Conservation (phyloP, 1,140 invertebrate genomes). For the Drosophila orosa region DNA sequence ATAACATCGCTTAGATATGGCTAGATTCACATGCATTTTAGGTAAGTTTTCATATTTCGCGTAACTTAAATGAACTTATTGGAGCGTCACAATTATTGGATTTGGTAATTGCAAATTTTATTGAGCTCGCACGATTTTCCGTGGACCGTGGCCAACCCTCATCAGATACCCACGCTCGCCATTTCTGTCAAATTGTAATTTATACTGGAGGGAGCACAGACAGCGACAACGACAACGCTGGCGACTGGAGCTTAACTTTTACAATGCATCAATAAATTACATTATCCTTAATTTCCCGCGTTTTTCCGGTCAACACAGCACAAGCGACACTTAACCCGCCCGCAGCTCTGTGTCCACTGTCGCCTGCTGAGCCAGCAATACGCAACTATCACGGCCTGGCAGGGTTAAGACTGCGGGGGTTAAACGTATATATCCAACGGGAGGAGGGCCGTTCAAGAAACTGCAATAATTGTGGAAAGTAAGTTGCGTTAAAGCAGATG, state of each 20-base stretch:
- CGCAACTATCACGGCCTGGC: slow-evolving; percentile 2
- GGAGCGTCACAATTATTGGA: slow-evolving; percentile 6
- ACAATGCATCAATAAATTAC: slow-evolving; percentile 81
- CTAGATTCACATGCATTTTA: no score
- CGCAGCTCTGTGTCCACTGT: slow-evolving; percentile 46
- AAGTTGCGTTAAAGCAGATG: slow-evolving; percentile 42
- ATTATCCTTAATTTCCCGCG: slow-evolving; percentile 81
- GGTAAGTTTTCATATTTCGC: neutral
- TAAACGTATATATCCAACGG: neutral
- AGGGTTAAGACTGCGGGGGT: neutral
- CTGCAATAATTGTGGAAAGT: slow-evolving; percentile 38
- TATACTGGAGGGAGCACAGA: slow-evolving; percentile 58
- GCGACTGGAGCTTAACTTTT: slow-evolving; percentile 75
- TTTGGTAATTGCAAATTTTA: slow-evolving; percentile 41
- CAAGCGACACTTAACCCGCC: slow-evolving; percentile 67
- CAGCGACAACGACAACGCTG: slow-evolving; percentile 24
- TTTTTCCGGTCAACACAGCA: slow-evolving; percentile 74
- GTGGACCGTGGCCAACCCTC: slow-evolving; percentile 41
- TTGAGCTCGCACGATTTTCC: slow-evolving; percentile 54
- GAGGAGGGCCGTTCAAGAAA: slow-evolving; percentile 5
- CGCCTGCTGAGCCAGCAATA: slow-evolving; percentile 66
- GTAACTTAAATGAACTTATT: neutral
- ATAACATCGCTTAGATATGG: neutral
- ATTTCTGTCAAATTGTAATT: slow-evolving; percentile 72
- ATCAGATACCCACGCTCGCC: slow-evolving; percentile 17